phyloP scores from a whole-genome alignment of 2,888 invertebrate genomes.

The Rotaria magnacalcarata region DNA sequence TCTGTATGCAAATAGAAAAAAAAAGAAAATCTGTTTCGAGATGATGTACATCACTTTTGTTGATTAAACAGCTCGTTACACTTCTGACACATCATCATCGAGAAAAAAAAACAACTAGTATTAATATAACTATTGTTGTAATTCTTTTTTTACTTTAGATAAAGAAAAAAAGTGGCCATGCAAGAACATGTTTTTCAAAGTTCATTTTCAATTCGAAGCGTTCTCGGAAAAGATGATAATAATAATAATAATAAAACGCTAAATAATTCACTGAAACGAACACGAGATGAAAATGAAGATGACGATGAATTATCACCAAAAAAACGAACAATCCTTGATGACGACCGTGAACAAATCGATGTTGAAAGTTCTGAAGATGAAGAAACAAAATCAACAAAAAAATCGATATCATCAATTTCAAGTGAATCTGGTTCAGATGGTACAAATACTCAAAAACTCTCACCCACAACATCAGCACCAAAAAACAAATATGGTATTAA shows the following conservation, averaged over 20 bases:
- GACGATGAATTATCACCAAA: neutral
- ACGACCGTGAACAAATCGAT: neutral
- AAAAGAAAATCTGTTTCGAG: neutral
- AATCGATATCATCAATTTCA: neutral
- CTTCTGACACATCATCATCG: neutral
- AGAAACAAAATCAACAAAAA: neutral
- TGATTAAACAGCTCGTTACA: neutral
- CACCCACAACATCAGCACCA: neutral
- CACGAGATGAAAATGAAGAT: neutral
- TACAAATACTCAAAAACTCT: neutral
- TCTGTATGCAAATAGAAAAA: slow-evolving; percentile 18
- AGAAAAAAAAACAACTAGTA: neutral
- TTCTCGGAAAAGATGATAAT: slow-evolving; percentile 23
- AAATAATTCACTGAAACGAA: neutral
- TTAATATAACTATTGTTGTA: neutral
- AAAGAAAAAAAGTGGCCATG: neutral
- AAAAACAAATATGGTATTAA: slow-evolving; percentile 65
- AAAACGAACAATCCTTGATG: neutral
- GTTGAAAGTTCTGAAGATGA: neutral
- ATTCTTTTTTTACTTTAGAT: neutral
- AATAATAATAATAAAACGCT: too few relatives aligned
- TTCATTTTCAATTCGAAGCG: slow-evolving; percentile 30
- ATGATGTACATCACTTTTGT: slow-evolving; percentile 1
- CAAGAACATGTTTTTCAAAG: slow-evolving; percentile 4
- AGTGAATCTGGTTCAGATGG: slow-evolving; percentile 14